Conservation (phyloP, 2,797 vertebrate genomes). For the Tarsius wallacei region DNA sequence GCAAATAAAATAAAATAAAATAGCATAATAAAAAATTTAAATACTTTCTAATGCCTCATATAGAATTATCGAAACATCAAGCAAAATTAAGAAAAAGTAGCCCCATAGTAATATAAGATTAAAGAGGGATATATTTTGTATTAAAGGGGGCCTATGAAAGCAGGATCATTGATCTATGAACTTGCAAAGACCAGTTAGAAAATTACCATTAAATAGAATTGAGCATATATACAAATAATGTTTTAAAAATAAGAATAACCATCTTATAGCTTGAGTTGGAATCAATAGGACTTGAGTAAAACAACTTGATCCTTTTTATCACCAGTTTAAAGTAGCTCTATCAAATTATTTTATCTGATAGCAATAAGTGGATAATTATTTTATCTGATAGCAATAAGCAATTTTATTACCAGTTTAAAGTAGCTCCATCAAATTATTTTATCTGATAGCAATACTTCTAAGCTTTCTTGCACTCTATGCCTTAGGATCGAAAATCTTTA, state of each 20-base stretch:
- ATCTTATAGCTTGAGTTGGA: background rate
- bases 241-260: background rate
- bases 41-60: background rate
- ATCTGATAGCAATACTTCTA: background rate
- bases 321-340: background rate
- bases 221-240: background rate
- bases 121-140: background rate
- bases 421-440: background rate
- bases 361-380: background rate
- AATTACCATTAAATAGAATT: background rate
- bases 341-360: background rate
- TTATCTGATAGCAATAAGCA: background rate
- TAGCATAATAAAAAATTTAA: background rate
- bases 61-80: conserved; percentile 24
- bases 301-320: background rate
- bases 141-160: background rate
- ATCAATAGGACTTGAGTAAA: background rate
- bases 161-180: background rate
- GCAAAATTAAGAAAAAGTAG: conserved; percentile 39
- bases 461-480: background rate
- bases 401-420: conserved; percentile 6
- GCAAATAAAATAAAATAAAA: conserved; percentile 4
- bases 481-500: background rate
- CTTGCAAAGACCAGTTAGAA: background rate
- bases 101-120: background rate